Evolutionary conservation across 2,888 invertebrate genomes (phyloP).

Genomic region (Ptychoptera contaminata): DNA sequence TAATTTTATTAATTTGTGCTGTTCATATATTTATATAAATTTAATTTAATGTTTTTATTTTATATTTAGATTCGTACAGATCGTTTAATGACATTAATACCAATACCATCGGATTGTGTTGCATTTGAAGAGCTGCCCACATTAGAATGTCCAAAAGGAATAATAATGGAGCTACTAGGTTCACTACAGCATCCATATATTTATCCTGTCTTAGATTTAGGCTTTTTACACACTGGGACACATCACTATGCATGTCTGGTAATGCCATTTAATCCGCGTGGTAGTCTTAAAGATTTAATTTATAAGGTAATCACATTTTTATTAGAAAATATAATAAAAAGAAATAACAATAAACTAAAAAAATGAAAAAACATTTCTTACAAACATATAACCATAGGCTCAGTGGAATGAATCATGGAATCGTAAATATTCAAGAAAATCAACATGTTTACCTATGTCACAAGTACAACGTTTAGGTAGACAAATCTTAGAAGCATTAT

Average conservation of each 20-base stretch:
- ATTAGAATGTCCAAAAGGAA: conserved; percentile 47
- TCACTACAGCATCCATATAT: conserved; percentile 86
- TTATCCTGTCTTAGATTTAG: conserved; percentile 75
- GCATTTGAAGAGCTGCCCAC: conserved; percentile 33
- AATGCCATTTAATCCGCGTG: conserved; percentile 67
- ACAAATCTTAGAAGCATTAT: conserved; percentile 72
- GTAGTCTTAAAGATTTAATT: conserved; percentile 79
- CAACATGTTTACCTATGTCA: conserved; percentile 54
- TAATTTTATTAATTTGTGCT: too few species aligned
- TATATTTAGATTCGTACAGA: conserved; percentile 27
- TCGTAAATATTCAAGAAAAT: conserved; percentile 54
- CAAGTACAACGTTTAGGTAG: conserved; percentile 77
- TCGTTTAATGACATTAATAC: conserved; percentile 29
- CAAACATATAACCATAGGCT: conserved; percentile 37
- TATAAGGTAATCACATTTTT: conserved; percentile 47
- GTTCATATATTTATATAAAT: background rate
- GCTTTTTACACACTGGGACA: conserved; percentile 43
- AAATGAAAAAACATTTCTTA: conserved; percentile 1
- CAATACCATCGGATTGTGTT: conserved; percentile 30
- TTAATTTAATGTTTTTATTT: conserved; percentile 3
- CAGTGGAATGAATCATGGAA: conserved; percentile 68
- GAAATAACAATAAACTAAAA: background rate
- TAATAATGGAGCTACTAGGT: conserved; percentile 66
- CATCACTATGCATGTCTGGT: conserved; percentile 55
- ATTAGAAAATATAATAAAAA: conserved; percentile 6